Base-by-base conservation (phyloP, 1,140 invertebrate species). In the Bathynomus jamesi region DNA sequence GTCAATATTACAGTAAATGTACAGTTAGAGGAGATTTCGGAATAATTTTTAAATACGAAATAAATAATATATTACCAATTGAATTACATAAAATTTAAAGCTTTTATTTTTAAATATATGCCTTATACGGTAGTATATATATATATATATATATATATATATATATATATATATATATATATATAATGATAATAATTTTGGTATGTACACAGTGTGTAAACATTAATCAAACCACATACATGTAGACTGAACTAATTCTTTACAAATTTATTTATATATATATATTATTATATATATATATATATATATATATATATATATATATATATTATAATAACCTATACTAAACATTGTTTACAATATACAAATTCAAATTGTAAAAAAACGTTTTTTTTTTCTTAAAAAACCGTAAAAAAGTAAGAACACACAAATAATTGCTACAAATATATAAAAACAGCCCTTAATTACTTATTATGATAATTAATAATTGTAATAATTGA, bases 111-210 rank as follows among this genome's bases (percentile, higher is more conserved):
- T n/a, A n/a, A n/a, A n/a, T n/a, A n/a, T n/a, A n/a, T n/a, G n/a
- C n/a, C n/a, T n/a, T n/a, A n/a, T n/a, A n/a, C n/a, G n/a, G n/a
- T n/a, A n/a, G n/a, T 53, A 53, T 40, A 53, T 53, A 53, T 53
- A 53, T 53, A 53, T 53, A 53, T 53, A 53, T 53, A 53, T 53
- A 53, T 40, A 53, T 53, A 53, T 53, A 53, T 53, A 53, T 53
- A 53, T 53, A 53, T 53, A 53, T 53, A 53, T 40, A 53, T 53
- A 53, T 53, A 53, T 53, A 53, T 53, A 53, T 53, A 53, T 53
- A 53, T 53, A 53, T 53, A 53, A 53, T 53, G 21, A 17, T 17
- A 53, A 17, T 3, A 17, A 53, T 53, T 17, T 53, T 17, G 13
- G 21, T 53, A 53, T 53, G 21, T 53, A 53, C 21, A 53, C 21